Evolutionary conservation across 1,140 invertebrate genomes (phyloP), one percentile per base, ranked within the genome.

Genomic region (Oedothorax gibbosus): DNA sequence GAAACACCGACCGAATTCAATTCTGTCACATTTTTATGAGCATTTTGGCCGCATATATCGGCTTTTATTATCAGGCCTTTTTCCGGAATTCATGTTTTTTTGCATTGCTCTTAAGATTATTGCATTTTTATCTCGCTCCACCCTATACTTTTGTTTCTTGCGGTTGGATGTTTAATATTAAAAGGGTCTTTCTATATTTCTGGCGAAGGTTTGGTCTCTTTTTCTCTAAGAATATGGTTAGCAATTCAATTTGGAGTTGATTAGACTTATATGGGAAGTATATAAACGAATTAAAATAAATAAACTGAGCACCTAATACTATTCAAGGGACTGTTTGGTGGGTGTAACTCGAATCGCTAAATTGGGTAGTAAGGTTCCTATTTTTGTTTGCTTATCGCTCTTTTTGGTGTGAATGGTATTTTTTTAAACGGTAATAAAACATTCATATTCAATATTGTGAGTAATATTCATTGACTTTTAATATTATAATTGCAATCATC

Each of bases 161-260:
- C 49, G 64, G 64, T 71, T 56, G 11, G 64, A 65, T 79, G 62
- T 79, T 79, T 79, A 79, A 79, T 79, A 79, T 79, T 79, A 79
- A 79, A 79, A 79, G 64, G 60, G 66, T 18, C 14, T 18, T 56
- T n/a, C 68, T 7, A 15, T n/a, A 18, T 71, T 71, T 71, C 50
- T 60, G 2, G 2, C 57, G 2, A 12, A 15, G 69, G 51, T 71
- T 71, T 14, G 50, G 50, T 20, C 54, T 71, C 69, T 54, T 71
- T 35, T 71, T 77, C 56, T 18, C 49, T 50, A 77, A 79, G 77
- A 79, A 79, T 79, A 79, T 79, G 77, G 68, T 68, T 79, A n/a
- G 77, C 68, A 62, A 79, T 51, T 68, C 57, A 12, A 51, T 51
- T 62, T 12, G 53, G 15, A 10, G 65, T 15, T 71, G 49, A 71